Base-by-base conservation (phyloP, 2,113 vertebrate species). In the Beaufortia kweichowensis region DNA sequence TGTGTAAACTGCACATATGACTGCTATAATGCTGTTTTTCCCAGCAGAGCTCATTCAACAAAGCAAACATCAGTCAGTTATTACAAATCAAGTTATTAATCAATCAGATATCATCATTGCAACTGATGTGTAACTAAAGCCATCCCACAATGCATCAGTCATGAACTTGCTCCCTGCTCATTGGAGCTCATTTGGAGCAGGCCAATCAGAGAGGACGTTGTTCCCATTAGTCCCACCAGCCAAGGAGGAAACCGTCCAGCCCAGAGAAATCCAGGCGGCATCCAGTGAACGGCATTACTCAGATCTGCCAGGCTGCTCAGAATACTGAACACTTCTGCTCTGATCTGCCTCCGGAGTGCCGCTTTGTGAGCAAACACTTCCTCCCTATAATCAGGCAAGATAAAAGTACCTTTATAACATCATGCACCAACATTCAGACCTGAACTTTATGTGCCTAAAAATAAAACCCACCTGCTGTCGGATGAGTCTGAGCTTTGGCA, bases 151-250 rank as follows among this genome's bases (percentile, higher is more conserved):
- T 66, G 21, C 12, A 73, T 63, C 19, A 64, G 33, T 77, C 53
- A 79, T 8, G 46, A 23, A 33, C 72, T 87, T 0, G 43, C 84
- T 70, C 64, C 68, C 76, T 79, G 85, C 61, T 88, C 73, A 39
- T 82, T 53, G 29, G 26, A 24, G 3, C 77, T 87, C 33, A 92
- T 93, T 63, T 93, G 93, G 73, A 93, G 93, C 83, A 95, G 82
- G 15, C 93, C 92, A 63, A 95, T 93, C 66, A 98, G 70, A 8
- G 97, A 98, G 0, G 96, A 98, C 4, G 90, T 0, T 0, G 95
- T 98, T 0, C 97, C 97, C 91, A 98, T 85, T 41, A 99, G 92
- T 23, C 97, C 97, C 28, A 98, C 95, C 35, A 98, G 79, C 96
- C 96, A 98, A 0, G 82, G 85, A 3, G 96, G 95, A 82, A 96